Percentiles rank a stretch among this genome's conserved stretches.
Conservation (phyloP, 1,140 invertebrate genomes). For the Brachionus koreanus region DNA sequence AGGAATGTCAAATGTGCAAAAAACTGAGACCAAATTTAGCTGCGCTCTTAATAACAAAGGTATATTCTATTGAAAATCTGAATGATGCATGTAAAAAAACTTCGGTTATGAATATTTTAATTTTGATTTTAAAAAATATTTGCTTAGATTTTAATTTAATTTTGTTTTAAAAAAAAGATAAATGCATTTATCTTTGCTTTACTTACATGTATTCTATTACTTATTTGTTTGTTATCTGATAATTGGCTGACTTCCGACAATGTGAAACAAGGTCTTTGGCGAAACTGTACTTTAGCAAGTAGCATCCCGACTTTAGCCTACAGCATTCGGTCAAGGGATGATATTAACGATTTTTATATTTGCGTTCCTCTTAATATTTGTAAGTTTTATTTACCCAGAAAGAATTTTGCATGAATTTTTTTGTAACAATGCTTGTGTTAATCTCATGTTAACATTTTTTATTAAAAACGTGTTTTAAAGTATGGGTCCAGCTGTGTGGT, state of each 20-base stretch:
- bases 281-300: constrained; percentile 42
- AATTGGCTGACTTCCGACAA: constrained; percentile 36
- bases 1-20: background rate
- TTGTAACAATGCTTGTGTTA: background rate
- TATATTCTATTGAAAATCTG: background rate
- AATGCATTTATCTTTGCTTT: constrained; percentile 36
- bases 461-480: background rate
- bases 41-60: constrained; percentile 29
- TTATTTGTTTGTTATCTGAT: constrained; percentile 21
- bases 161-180: constrained; percentile 39
- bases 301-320: constrained; percentile 42
- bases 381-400: background rate
- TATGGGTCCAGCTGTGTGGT: constrained; percentile 43
- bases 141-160: background rate
- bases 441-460: background rate
- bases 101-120: constrained; percentile 21
- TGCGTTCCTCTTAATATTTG: constrained; percentile 44
- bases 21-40: background rate
- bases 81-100: background rate
- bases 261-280: constrained; percentile 31
- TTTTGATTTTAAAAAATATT: background rate
- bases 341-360: constrained; percentile 42
- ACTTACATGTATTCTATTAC: constrained; percentile 27
- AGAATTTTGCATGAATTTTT: background rate
- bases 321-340: constrained; percentile 23